Conservation (phyloP, 2,797 vertebrate genomes). For the Lemur catta region DNA sequence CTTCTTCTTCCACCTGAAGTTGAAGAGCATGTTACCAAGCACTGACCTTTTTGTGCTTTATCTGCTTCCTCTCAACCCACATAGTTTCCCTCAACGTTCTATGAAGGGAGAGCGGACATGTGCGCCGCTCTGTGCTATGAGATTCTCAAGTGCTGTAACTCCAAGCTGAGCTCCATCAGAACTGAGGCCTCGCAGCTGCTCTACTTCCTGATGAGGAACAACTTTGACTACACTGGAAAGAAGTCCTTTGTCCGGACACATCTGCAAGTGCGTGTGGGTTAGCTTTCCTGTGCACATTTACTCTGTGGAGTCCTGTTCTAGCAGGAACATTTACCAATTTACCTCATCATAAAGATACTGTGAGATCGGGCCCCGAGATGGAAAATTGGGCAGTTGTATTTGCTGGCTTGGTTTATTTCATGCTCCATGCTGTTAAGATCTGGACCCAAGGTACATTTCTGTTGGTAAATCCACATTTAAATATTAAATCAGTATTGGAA, state of each 20-base stretch:
- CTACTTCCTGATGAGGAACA: conserved; percentile 98
- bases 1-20: background rate
- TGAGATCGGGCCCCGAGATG: background rate
- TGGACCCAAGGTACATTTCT: background rate
- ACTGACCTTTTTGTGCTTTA: background rate
- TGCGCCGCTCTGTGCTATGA: conserved; percentile 97
- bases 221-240: conserved; percentile 97
- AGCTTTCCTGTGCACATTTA: background rate
- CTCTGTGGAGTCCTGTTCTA: background rate
- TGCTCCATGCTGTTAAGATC: background rate
- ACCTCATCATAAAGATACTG: background rate
- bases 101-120: conserved; percentile 97
- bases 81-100: conserved; percentile 97
- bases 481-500: background rate
- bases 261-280: conserved; percentile 88
- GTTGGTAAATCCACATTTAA: background rate
- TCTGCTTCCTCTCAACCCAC: background rate
- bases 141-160: conserved; percentile 97
- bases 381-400: background rate
- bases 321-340: background rate
- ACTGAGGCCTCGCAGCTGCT: conserved; percentile 96
- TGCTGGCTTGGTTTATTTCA: background rate
- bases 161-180: conserved; percentile 96
- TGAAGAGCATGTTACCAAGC: background rate
- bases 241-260: conserved; percentile 97